Base-by-base conservation (phyloP, 2,113 vertebrate species). In the Corythaeola cristata region DNA sequence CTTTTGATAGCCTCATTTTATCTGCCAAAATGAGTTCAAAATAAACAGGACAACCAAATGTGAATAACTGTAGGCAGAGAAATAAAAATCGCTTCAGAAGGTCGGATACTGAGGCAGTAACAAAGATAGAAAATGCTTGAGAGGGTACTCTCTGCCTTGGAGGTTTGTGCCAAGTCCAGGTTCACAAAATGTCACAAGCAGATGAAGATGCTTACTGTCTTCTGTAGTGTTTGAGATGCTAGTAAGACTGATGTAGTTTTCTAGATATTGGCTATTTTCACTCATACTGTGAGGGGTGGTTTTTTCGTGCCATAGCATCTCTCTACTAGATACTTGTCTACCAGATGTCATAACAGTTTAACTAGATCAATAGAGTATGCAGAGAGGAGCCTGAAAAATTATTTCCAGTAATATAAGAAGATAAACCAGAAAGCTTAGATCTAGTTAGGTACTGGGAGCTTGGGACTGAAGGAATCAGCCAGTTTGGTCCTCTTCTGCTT, bases 241-340 rank as follows among this genome's bases (percentile, higher is more conserved):
- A 47, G 11, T 6, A 62, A 69, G 8, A 30, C 35, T 8, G 12
- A 49, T 44, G 23, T 0, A 0, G 5, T 27, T 60, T 87, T 89
- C 33, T 33, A 15, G 4, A 2, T 53, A 8, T 32, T 1, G 2
- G 1, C 12, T 45, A 8, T 49, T 87, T 87, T 89, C n/a, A 12
- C 9, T 47, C 8, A 6, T 55, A 37, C 4, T 0, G 0, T 19
- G 22, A 37, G 22, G 15, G 27, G 3, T 44, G 0, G 4, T 59
- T 52, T 56, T 71, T 50, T n/a, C 23, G 23, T 73, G 63, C 47
- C 52, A 1, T 72, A 55, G 3, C 13, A 41, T 74, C 17, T 45
- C 0, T 56, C 26, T 63, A 3, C 26, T 56, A n/a, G 28, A 16
- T 84, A 26, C 21, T 52, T 50, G 6, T 32, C 19, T 83, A 37